Evolutionary conservation across 2,888 invertebrate genomes (phyloP), one percentile per base, ranked within the genome.

Genomic region (Acronicta psi): DNA sequence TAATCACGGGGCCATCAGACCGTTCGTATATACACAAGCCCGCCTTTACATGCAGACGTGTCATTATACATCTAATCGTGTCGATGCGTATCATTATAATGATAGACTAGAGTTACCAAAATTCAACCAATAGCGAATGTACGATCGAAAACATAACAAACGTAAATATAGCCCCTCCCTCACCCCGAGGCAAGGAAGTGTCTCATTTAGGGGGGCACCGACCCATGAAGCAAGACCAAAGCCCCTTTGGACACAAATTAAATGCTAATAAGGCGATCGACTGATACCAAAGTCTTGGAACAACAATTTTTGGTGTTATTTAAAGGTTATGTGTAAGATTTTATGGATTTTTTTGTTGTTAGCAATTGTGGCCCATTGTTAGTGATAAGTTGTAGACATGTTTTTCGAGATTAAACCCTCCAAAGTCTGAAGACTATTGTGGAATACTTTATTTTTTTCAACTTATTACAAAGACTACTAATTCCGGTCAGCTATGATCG

Each of bases 181-280:
- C 76, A 72, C 85, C 91, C 86, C 74, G 74, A 58, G 88, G 91
- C 90, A 77, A 92, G 93, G 93, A 93, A 92, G 92, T 92, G 84
- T 86, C 90, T 88, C 88, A 89, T 93, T 93, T 93, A 78, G 86
- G 89, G 88, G 91, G 88, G 84, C 93, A 92, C 69, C 93, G 92
- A 91, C 89, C 93, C 93, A 85, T 92, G 88, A 90, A 91, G 73
- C 68, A 69, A 67, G 79, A 78, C 86, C 62, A 54, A 61, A 75
- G 65, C 67, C 90, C 91, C 92, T 89, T 90, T 90, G 87, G 88
- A 83, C 85, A 86, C 87, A 86, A 90, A 93, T 93, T 93, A 93
- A 90, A 93, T 93, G 93, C 91, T 92, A 93, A 93, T 93, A 89
- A 90, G 89, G 73, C 83, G 89, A 90, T 89, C 86, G 81, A 60